Evolutionary conservation across 2,113 vertebrate genomes (phyloP).

Genomic region (Porphyrio hochstetteri): DNA sequence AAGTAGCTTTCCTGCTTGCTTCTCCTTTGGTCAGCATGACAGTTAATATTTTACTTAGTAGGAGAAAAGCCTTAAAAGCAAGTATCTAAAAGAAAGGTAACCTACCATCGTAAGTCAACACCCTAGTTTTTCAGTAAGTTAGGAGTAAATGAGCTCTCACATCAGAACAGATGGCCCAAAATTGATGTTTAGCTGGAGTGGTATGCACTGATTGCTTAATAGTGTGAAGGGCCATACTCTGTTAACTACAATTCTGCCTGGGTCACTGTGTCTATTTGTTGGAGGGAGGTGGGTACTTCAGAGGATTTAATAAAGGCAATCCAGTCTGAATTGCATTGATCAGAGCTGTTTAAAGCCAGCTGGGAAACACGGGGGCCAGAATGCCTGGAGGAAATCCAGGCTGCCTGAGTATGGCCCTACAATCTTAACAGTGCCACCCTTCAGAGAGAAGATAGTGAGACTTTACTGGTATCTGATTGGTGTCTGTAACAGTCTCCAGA

Average conservation of each 20-base stretch:
- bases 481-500: not conserved
- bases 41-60: constrained; percentile 19
- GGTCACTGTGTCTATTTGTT: not conserved
- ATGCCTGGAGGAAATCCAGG: not conserved
- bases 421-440: not conserved
- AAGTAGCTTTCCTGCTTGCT: not conserved
- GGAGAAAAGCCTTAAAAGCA: not conserved
- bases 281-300: not conserved
- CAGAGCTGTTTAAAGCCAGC: not conserved
- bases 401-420: not conserved
- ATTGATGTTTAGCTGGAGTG: not conserved
- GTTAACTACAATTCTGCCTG: not conserved
- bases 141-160: not conserved
- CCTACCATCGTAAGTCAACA: not conserved
- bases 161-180: not conserved
- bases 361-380: not conserved
- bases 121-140: not conserved
- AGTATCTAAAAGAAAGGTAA: not conserved
- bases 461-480: not conserved
- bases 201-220: not conserved
- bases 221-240: not conserved
- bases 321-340: not conserved
- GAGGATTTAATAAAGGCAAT: too few species aligned
- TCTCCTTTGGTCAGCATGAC: not conserved
- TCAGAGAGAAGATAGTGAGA: not conserved